Conservation (phyloP, 2,888 invertebrate genomes). For the Hymenopus coronatus region DNA sequence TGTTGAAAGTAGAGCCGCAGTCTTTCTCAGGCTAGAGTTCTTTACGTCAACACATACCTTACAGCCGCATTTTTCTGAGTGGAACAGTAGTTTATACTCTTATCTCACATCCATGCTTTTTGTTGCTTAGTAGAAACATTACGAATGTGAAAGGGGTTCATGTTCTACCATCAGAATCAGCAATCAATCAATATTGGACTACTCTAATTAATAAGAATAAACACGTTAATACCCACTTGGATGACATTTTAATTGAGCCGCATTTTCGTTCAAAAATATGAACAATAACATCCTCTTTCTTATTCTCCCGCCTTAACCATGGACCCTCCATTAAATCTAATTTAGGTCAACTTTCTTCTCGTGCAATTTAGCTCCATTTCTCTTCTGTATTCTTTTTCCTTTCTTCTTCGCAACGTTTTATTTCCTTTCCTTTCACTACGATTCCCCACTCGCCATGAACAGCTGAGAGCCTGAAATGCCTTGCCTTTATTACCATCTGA, state of each 20-base stretch:
- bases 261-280: not conserved
- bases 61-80: too few relatives aligned
- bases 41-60: too few relatives aligned
- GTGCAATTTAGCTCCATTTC: conserved; percentile 29
- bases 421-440: conserved; percentile 17
- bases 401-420: conserved; percentile 27
- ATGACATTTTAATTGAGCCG: not conserved
- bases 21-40: too few relatives aligned
- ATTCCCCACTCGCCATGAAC: conserved; percentile 20
- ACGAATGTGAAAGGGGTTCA: too few relatives aligned
- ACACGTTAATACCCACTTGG: not conserved
- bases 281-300: not conserved
- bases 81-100: too few relatives aligned
- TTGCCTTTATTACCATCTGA: conserved; percentile 39
- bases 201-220: too few relatives aligned
- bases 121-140: too few relatives aligned
- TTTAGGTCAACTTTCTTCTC: conserved; percentile 7
- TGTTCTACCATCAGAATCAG: too few relatives aligned
- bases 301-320: not conserved
- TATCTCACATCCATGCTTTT: too few relatives aligned
- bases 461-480: conserved; percentile 19
- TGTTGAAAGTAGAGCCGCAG: too few relatives aligned
- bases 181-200: too few relatives aligned
- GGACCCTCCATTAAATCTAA: not conserved
- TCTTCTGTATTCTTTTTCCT: conserved; percentile 26